These are phyloP conservation scores for Mastigias papua DNA, from an alignment of 30 jellyfish, hydroid and myxozoan species.

Conservation along the genomic window DNA sequence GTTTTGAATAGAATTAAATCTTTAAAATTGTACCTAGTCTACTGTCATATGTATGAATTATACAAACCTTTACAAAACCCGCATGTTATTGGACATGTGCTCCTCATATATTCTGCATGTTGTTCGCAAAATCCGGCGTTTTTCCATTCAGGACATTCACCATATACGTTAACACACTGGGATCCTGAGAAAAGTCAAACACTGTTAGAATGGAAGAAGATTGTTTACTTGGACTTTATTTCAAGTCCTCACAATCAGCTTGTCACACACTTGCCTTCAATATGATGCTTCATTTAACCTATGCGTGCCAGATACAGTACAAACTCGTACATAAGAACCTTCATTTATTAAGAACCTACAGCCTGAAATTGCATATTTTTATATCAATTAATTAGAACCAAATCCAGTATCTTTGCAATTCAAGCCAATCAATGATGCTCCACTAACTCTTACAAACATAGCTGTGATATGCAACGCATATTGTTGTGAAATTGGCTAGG, in stretches of 20 bases:
- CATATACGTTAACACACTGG: slow-evolving; percentile 56
- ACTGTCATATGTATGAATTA: not conserved
- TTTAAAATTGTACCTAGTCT: not conserved
- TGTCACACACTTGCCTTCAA: not conserved
- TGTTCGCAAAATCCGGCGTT: slow-evolving; percentile 67
- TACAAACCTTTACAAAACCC: slow-evolving; percentile 62
- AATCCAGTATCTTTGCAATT: not conserved
- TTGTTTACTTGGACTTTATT: too few species aligned
- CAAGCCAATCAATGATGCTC: not conserved
- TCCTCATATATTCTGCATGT: slow-evolving; percentile 58
- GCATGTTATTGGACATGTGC: slow-evolving; percentile 77
- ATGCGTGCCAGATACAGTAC: not conserved
- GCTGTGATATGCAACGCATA: not conserved
- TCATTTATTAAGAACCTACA: too few species aligned
- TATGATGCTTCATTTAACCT: not conserved
- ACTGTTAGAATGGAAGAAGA: not conserved
- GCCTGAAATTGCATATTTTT: too few species aligned
- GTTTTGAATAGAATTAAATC: not conserved
- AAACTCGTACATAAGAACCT: too few species aligned
- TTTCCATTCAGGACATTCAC: slow-evolving; percentile 73
- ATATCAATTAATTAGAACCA: too few species aligned
- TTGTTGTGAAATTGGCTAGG: too few species aligned
- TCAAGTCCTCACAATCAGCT: too few species aligned
- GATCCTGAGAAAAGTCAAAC: not conserved
- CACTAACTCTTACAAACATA: not conserved